Base-by-base conservation (phyloP, 2,113 vertebrate genomes). In the Spea bombifrons region DNA sequence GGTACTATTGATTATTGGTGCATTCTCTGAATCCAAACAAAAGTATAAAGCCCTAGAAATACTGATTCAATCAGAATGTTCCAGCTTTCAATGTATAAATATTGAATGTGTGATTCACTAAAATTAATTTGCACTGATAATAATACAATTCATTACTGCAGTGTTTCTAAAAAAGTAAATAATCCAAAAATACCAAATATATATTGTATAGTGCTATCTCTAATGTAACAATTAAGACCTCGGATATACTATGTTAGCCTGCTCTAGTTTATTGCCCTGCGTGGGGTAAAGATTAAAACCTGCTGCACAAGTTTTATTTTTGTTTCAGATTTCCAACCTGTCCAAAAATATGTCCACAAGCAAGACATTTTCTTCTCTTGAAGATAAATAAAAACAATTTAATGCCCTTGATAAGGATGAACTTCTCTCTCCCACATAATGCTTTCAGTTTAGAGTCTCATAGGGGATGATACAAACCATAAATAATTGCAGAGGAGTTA, bases 381-480 rank as follows among this genome's bases (percentile, higher is more conserved):
- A 44, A 80, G 77, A 73, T 80, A 80, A 73, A 79, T 78, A 78
- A 57, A 79, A 79, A 78, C 76, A 79, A 65, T 79, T 65, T 73
- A 79, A 79, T 73, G 76, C 50, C 15, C 45, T 71, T 66, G 76
- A 79, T 79, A 79, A 79, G 77, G 77, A 80, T 67, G 77, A 80
- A 67, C 61, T 72, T 17, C n/a, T 73, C 64, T 80, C 77, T 73
- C 76, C 76, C 77, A 73, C 71, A 66, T 73, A 66, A 57, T 66
- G 50, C 73, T 66, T 52, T 80, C 71, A 67, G 77, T 73, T 73
- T 55, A 46, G 70, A 67, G 59, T 78, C 76, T 72, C 76, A 65
- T 12, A 78, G 69, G 76, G 50, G 59, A 73, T 80, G 50, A 30
- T 80, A 48, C 49, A 66, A 80, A 65, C 70, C 70, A 80, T 73